Percentiles rank a stretch among this genome's conserved stretches.
Evolutionary conservation across 2,888 invertebrate genomes (phyloP).

Genomic region (Zonitis immaculata): DNA sequence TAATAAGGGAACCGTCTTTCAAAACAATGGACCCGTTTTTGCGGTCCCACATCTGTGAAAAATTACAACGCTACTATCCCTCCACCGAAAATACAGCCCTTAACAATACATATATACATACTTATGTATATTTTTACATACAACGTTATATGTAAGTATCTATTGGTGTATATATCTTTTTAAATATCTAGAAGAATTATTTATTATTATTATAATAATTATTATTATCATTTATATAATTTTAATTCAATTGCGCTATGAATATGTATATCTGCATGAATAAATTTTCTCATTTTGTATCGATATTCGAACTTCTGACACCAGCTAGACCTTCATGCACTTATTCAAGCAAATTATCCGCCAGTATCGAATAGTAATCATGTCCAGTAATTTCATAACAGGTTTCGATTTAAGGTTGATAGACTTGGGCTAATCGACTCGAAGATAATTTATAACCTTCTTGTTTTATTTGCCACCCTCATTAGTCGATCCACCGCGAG

Average conservation of each 20-base stretch:
- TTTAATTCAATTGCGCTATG: background rate
- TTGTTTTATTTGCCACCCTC: conserved; percentile 49
- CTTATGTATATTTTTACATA: no score
- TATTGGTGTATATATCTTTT: no score
- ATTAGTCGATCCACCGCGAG: conserved; percentile 41
- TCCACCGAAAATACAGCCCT: background rate
- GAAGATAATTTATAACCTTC: conserved; percentile 47
- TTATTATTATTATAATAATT: no score
- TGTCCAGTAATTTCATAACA: conserved; percentile 48
- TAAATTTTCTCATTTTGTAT: no score
- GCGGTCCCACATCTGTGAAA: conserved; percentile 16
- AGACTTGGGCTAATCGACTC: conserved; percentile 48
- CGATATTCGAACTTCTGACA: conserved; percentile 4
- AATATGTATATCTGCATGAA: no score
- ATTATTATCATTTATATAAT: background rate
- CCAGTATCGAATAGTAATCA: conserved; percentile 44
- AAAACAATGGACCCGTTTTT: conserved; percentile 38
- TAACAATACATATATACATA: background rate
- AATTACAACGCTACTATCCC: background rate
- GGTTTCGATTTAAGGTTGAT: conserved; percentile 49
- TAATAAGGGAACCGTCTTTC: conserved; percentile 40
- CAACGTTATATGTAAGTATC: no score
- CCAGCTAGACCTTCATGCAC: conserved; percentile 27
- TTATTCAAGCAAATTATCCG: conserved; percentile 45
- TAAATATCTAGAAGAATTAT: no score